These are phyloP conservation scores for Drosophila trapezifrons DNA, from an alignment of 1,140 invertebrate genomes.

Conservation along the genomic window DNA sequence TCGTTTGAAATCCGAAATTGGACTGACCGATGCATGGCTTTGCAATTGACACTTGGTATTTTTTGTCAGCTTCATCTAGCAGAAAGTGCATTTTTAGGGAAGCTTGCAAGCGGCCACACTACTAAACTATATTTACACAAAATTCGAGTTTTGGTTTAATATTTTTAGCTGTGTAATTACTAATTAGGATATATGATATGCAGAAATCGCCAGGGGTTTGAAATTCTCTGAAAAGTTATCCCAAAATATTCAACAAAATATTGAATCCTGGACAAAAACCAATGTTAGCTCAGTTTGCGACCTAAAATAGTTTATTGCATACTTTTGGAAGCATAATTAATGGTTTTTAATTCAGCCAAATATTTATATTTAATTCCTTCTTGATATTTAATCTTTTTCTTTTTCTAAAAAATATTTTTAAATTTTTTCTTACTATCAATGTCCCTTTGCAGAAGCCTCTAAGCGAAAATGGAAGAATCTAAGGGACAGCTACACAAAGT, in stretches of 20 bases:
- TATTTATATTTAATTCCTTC: background rate
- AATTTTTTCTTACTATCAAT: background rate
- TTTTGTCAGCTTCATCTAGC: background rate
- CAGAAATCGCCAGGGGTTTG: no score
- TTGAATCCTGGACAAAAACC: no score
- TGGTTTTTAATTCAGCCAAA: no score
- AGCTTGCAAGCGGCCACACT: slow-evolving; percentile 9
- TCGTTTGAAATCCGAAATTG: background rate
- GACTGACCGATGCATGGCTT: background rate
- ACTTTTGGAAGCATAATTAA: background rate
- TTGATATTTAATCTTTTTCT: background rate
- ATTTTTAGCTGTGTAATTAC: no score
- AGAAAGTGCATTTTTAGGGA: background rate
- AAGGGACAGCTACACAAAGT: slow-evolving; percentile 83
- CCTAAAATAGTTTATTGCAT: no score
- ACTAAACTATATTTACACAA: background rate
- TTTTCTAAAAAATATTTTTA: no score
- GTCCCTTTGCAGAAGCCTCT: slow-evolving; percentile 70
- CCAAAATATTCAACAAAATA: no score
- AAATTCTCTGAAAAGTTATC: no score
- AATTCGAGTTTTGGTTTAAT: background rate
- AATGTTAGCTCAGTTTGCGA: no score
- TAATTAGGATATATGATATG: no score
- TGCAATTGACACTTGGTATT: background rate
- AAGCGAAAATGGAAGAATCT: slow-evolving; percentile 84